These are phyloP conservation scores for Sorex maritimensis DNA, from an alignment of 2,797 vertebrate species.

Conservation along the genomic window DNA sequence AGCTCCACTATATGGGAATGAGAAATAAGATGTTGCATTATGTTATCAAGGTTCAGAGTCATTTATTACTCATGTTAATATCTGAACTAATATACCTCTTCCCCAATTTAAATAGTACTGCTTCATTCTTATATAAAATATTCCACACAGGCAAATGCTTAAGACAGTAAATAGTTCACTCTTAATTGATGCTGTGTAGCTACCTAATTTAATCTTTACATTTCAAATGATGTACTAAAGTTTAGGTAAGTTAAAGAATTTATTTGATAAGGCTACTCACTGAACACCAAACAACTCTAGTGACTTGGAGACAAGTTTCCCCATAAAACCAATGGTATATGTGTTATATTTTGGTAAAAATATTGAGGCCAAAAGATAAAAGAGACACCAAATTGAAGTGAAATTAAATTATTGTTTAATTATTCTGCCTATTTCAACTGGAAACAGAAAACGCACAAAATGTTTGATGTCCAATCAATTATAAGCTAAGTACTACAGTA, in stretches of 20 bases:
- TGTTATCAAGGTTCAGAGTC: background rate
- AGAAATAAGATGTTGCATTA: background rate
- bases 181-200: constrained; percentile 39
- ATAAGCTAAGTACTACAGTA: background rate
- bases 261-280: background rate
- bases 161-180: constrained; percentile 12
- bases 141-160: constrained; percentile 38
- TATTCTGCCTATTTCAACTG: background rate
- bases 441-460: background rate
- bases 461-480: constrained; percentile 26
- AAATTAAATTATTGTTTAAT: constrained; percentile 54
- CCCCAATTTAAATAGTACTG: background rate
- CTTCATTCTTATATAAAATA: constrained; percentile 8
- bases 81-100: background rate
- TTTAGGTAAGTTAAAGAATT: constrained; percentile 36
- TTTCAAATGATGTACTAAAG: constrained; percentile 28
- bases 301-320: background rate
- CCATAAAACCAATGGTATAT: constrained; percentile 7
- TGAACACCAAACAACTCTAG: background rate
- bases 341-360: constrained; percentile 14
- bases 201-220: background rate
- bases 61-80: constrained; percentile 35
- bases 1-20: background rate
- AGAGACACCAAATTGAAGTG: constrained; percentile 37
- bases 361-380: background rate